phyloP scores from a whole-genome alignment of 1,140 invertebrate species.

The Daktulosphaira vitifoliae region DNA sequence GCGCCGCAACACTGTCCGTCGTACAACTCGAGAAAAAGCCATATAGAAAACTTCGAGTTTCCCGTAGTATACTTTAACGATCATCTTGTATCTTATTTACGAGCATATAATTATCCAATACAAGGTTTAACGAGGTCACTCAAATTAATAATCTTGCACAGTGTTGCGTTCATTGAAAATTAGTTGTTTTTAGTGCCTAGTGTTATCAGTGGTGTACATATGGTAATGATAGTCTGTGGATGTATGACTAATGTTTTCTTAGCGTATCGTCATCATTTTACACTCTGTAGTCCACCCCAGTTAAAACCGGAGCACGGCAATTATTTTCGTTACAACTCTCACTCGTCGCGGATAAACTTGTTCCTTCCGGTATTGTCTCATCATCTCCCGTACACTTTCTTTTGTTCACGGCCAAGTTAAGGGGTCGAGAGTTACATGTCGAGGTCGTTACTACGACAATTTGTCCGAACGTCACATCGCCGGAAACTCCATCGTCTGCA shows the following conservation, averaged over 20 bases:
- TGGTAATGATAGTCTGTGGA: neutral
- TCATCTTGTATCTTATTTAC: too few species aligned
- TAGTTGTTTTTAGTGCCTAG: too few species aligned
- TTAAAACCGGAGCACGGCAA: constrained; percentile 7
- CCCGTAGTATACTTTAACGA: too few species aligned
- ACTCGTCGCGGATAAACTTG: constrained; percentile 21
- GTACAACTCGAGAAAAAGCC: too few species aligned
- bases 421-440: constrained; percentile 20
- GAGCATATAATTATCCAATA: too few species aligned
- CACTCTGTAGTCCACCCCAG: constrained; percentile 1
- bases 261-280: neutral
- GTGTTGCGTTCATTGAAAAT: too few species aligned
- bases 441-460: constrained; percentile 29
- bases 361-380: constrained; percentile 27
- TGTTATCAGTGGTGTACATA: neutral
- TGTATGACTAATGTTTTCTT: constrained; percentile 23
- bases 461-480: constrained; percentile 27
- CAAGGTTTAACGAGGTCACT: too few species aligned
- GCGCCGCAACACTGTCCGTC: too few species aligned
- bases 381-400: constrained; percentile 7
- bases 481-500: constrained; percentile 1
- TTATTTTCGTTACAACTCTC: constrained; percentile 21
- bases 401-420: constrained; percentile 11
- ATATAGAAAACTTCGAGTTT: too few species aligned
- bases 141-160: too few species aligned